Base-by-base conservation (phyloP, 2,113 vertebrate species). In the Callopanchax toddi region DNA sequence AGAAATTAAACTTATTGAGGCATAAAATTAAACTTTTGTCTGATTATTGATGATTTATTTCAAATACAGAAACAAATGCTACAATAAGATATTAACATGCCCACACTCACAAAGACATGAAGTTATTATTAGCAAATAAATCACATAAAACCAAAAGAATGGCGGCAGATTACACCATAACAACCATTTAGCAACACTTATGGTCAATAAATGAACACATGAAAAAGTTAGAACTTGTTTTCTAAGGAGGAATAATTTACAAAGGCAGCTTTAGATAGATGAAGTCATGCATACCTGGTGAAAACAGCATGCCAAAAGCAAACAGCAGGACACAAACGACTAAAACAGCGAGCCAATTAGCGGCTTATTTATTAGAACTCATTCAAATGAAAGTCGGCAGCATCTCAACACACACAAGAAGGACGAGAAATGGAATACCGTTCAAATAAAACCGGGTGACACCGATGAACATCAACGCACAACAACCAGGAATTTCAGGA, bases 221-320 rank as follows among this genome's bases (percentile, higher is more conserved):
- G 6, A 6, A n/a, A 36, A 13, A 13, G 36, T 37, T 37, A 37
- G 36, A 6, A 32, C 6, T 9, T 32, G 29, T 32, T 32, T 32
- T 32, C 29, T 32, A 32, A 32, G 29, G 29, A 32, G 3, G 29
- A 7, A 1, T 32, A 4, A 9, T 32, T 42, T 11, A 25, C 21
- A 59, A 51, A 6, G 37, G 2, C 23, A 65, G 60, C 12, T 32
- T 9, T 32, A 12, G 1, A 45, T n/a, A 32, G 9, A 15, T 45
- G 12, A 26, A 10, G 21, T 40, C 68, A 74, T 74, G 73, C 52
- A 54, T 84, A 90, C 89, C 89, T 90, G 79, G 16, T 48, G 60
- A 69, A 52, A 74, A 58, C 55, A 70, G 49, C 82, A 88, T 90
- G 81, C 64, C 65, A 75, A 67, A 5, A 63, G 11, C 11, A 78